Evolutionary conservation across 2,797 vertebrate species (phyloP).

Genomic region (Pachyuromys duprasi): DNA sequence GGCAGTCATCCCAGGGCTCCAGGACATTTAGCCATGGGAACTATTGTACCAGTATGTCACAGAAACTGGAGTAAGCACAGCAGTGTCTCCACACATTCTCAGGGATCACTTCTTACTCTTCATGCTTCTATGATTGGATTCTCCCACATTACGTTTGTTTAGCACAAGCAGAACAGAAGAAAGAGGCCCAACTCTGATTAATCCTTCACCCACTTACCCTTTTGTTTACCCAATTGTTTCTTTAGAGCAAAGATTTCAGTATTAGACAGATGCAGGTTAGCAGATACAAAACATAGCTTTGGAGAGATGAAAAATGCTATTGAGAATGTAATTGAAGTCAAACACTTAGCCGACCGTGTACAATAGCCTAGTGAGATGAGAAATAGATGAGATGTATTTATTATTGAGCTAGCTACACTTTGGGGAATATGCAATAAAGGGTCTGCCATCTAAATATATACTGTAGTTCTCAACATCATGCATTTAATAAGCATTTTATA

Average conservation of each 20-base stretch:
- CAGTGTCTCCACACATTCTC: background rate
- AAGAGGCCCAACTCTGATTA: slow-evolving; percentile 53
- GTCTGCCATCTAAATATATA: slow-evolving; percentile 48
- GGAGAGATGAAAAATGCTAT: slow-evolving; percentile 61
- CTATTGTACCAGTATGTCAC: background rate
- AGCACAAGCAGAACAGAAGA: slow-evolving; percentile 29
- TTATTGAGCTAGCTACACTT: slow-evolving; percentile 51
- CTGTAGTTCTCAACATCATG: slow-evolving; percentile 2
- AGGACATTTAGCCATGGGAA: background rate
- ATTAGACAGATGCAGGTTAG: slow-evolving; percentile 50
- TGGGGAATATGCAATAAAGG: slow-evolving; percentile 26
- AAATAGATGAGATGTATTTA: slow-evolving; percentile 54
- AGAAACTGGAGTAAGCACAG: background rate
- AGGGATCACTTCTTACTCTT: background rate
- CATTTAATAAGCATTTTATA: slow-evolving; percentile 66
- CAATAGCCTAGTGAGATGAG: slow-evolving; percentile 49
- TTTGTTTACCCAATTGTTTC: slow-evolving; percentile 66
- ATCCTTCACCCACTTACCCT: slow-evolving; percentile 46
- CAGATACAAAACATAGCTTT: slow-evolving; percentile 51
- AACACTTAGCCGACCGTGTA: slow-evolving; percentile 22
- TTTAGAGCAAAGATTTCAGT: slow-evolving; percentile 60
- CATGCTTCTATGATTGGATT: slow-evolving; percentile 15
- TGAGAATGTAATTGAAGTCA: slow-evolving; percentile 73
- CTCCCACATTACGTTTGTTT: slow-evolving; percentile 42
- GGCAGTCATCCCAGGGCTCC: background rate